Evolutionary conservation across 2,797 vertebrate species (phyloP).

Genomic region (Alexandromys oeconomus): DNA sequence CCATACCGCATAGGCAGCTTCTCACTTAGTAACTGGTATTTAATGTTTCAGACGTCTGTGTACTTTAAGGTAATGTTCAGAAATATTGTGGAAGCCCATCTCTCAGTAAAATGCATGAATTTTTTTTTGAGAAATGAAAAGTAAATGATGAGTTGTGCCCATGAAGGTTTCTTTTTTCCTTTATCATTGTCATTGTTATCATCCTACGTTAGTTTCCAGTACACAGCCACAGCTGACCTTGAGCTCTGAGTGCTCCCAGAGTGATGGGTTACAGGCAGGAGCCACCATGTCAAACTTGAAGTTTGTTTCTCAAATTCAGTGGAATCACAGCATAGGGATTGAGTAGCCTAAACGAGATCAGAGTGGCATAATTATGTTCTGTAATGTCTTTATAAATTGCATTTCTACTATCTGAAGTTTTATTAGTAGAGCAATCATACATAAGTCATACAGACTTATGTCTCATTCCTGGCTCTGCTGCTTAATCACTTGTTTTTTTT

Average conservation of each 20-base stretch:
- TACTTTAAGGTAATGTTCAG: conserved; percentile 17
- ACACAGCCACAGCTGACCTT: background rate
- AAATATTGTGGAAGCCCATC: conserved; percentile 26
- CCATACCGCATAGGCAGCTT: background rate
- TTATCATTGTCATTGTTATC: background rate
- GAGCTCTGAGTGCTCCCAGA: background rate
- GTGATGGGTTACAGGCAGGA: background rate
- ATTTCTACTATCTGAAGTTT: conserved; percentile 37
- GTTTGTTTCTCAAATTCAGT: conserved; percentile 56
- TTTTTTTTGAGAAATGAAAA: background rate
- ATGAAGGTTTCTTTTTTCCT: conserved; percentile 34
- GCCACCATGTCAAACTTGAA: background rate
- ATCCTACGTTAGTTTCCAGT: background rate
- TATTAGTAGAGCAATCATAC: conserved; percentile 36
- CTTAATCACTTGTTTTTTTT: background rate
- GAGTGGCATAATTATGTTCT: conserved; percentile 2
- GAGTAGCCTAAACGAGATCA: conserved; percentile 42
- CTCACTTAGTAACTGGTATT: background rate
- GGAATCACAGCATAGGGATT: conserved; percentile 24
- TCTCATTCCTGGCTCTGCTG: background rate
- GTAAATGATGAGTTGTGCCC: background rate
- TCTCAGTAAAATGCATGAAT: conserved; percentile 23
- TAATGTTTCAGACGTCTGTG: conserved; percentile 8
- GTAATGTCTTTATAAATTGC: background rate
- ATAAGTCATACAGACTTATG: background rate